These are phyloP conservation scores for Hyposoter didymator DNA, from an alignment of 2,888 invertebrate species.

Conservation along the genomic window DNA sequence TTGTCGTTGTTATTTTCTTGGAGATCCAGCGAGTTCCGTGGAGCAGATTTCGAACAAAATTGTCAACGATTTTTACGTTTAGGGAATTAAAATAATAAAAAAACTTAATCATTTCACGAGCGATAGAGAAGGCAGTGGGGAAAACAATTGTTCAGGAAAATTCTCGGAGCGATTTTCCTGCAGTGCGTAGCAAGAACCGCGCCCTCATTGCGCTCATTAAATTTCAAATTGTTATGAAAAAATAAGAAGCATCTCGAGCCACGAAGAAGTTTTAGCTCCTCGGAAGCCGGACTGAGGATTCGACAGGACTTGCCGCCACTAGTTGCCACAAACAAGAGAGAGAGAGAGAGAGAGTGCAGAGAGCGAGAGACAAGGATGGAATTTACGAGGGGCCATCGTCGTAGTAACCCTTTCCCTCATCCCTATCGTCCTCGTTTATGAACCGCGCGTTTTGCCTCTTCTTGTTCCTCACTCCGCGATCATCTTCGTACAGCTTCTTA, in stretches of 20 bases:
- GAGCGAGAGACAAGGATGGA: slow-evolving; percentile 31
- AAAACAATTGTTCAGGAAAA: slow-evolving; percentile 28
- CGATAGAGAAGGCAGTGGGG: not conserved
- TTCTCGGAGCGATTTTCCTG: slow-evolving; percentile 50
- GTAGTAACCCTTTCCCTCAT: not conserved
- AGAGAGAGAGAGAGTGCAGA: not conserved
- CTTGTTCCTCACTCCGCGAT: slow-evolving; percentile 30
- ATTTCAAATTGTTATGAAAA: slow-evolving; percentile 49
- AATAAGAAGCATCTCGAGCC: slow-evolving; percentile 9
- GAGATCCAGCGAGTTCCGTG: not conserved
- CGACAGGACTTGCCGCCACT: slow-evolving; percentile 25
- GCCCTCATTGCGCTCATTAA: slow-evolving; percentile 50
- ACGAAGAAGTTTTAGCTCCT: slow-evolving; percentile 18
- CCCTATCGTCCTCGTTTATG: slow-evolving; percentile 23
- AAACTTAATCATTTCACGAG: not conserved
- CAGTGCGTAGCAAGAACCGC: slow-evolving; percentile 38
- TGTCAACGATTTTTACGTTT: not conserved
- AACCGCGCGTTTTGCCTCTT: slow-evolving; percentile 34
- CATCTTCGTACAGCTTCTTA: slow-evolving; percentile 32
- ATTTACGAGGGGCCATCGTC: slow-evolving; percentile 48
- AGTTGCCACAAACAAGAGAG: slow-evolving; percentile 1
- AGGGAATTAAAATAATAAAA: slow-evolving; percentile 7
- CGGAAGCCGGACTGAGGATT: slow-evolving; percentile 34
- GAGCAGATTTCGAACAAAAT: not conserved
- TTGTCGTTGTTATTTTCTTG: too few relatives aligned